Evolutionary conservation across 2,888 invertebrate genomes (phyloP), one percentile per base, ranked within the genome.

Genomic region (Pandemis cinnamomeana): DNA sequence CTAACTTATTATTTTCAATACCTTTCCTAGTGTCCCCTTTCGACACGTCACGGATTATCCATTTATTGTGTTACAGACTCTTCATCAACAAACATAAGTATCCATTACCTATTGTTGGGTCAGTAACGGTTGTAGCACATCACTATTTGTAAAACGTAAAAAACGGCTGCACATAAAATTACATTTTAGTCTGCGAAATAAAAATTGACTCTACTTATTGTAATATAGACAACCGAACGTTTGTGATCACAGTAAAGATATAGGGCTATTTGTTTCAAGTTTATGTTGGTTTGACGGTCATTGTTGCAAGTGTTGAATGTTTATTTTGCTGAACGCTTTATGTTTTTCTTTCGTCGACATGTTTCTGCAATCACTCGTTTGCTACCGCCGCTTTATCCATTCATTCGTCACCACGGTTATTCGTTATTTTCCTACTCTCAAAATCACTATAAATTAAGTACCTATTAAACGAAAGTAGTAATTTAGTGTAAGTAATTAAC

Each of bases 271-370:
- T 36, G 2, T 8, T 7, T 11, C 41, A 20, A 53, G n/a, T 13
- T 41, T 48, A 51, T 55, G 60, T 48, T 61, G 15, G 10, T 60
- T 63, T 36, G 10, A 42, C 10, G 41, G 13, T 44, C 48, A 70
- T 60, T 53, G 46, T 72, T 73, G 64, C 60, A 73, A 66, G 60
- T 66, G 60, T 66, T 64, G 10, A 41, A 46, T 68, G 58, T 73
- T 73, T 15, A 15, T 66, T 73, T 70, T 64, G 70, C 73, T 73
- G 70, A 42, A 60, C 15, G 66, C 66, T 66, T 69, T 66, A 68
- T 62, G 20, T 67, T 67, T 20, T 70, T 51, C 67, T 75, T 58
- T 76, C 73, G 68, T 67, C 67, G 64, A 70, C 44, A 64, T 69
- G 10, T 53, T 70, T 53, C 41, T 70, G 64, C 67, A 58, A 48